Conservation (phyloP, 2,888 invertebrate genomes). For the Tholera decimalis region DNA sequence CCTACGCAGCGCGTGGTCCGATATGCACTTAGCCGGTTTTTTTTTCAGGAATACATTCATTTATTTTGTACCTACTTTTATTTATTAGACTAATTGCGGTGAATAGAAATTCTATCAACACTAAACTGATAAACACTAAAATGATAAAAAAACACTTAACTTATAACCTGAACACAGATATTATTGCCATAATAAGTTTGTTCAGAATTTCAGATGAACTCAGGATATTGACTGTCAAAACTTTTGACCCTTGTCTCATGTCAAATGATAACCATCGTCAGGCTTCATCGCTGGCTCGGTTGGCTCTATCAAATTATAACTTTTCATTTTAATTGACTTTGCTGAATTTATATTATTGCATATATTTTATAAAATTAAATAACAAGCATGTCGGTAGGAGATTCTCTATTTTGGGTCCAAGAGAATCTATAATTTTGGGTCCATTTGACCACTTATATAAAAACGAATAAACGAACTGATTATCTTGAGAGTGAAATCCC, state of each 20-base stretch:
- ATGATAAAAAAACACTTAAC: too few species aligned
- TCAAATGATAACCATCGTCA: conserved; percentile 42
- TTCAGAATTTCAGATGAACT: conserved; percentile 17
- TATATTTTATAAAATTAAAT: not conserved
- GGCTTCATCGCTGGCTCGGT: conserved; percentile 1
- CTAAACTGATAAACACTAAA: not conserved
- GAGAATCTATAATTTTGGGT: too few species aligned
- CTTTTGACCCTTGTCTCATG: conserved; percentile 43
- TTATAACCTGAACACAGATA: not conserved
- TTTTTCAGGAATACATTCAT: not conserved
- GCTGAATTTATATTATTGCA: not conserved
- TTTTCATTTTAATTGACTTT: conserved; percentile 4
- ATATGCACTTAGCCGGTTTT: too few species aligned
- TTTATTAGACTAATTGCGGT: not conserved
- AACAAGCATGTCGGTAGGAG: too few species aligned
- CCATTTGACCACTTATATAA: too few species aligned
- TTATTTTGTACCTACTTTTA: too few species aligned
- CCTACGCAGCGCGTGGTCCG: too few species aligned
- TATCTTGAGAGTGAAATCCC: too few species aligned
- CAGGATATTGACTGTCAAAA: conserved; percentile 32
- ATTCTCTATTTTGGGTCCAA: too few species aligned
- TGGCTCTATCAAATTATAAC: conserved; percentile 3
- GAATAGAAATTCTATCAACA: too few species aligned
- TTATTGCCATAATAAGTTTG: conserved; percentile 4
- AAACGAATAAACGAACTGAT: too few species aligned